These are phyloP conservation scores for Drosophila nr. perissopoda DNA, from an alignment of 2,888 invertebrate species.

Conservation along the genomic window DNA sequence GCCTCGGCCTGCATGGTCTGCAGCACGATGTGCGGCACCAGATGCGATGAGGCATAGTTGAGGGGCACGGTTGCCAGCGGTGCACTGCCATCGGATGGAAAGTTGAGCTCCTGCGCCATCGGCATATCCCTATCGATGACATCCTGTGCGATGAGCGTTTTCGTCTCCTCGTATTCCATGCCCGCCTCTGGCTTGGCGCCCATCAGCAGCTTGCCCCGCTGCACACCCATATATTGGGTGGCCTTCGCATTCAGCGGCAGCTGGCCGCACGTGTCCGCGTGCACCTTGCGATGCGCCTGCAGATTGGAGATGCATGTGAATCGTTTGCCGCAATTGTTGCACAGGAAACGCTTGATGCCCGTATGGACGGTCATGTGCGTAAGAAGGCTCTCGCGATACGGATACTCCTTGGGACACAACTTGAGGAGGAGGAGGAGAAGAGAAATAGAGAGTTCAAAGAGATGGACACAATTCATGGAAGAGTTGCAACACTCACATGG, in stretches of 20 bases:
- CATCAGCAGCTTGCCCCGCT: constrained; percentile 81
- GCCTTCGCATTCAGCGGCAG: constrained; percentile 83
- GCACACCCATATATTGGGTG: constrained; percentile 83
- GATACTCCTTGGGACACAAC: constrained; percentile 85
- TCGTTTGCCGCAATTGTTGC: constrained; percentile 85
- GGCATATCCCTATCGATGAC: constrained; percentile 81
- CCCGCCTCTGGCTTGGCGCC: constrained; percentile 83
- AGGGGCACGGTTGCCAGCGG: constrained; percentile 78
- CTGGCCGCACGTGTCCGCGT: constrained; percentile 85
- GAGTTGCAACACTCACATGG: constrained; percentile 75
- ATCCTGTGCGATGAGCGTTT: constrained; percentile 79
- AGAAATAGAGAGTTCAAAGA: not conserved
- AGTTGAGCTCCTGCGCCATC: constrained; percentile 80
- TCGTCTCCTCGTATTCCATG: constrained; percentile 80
- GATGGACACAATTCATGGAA: not conserved
- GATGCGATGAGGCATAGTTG: constrained; percentile 73
- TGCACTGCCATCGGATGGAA: constrained; percentile 77
- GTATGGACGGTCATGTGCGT: constrained; percentile 86
- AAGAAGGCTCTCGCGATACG: constrained; percentile 86
- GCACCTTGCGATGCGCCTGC: constrained; percentile 85
- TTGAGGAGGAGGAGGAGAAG: constrained; percentile 28
- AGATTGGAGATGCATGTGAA: constrained; percentile 86
- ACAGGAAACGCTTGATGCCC: constrained; percentile 85
- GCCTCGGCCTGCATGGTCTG: constrained; percentile 75
- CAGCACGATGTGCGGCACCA: constrained; percentile 64